Base-by-base conservation (phyloP, 2,113 vertebrate species). In the Protobothrops flavoviridis region DNA sequence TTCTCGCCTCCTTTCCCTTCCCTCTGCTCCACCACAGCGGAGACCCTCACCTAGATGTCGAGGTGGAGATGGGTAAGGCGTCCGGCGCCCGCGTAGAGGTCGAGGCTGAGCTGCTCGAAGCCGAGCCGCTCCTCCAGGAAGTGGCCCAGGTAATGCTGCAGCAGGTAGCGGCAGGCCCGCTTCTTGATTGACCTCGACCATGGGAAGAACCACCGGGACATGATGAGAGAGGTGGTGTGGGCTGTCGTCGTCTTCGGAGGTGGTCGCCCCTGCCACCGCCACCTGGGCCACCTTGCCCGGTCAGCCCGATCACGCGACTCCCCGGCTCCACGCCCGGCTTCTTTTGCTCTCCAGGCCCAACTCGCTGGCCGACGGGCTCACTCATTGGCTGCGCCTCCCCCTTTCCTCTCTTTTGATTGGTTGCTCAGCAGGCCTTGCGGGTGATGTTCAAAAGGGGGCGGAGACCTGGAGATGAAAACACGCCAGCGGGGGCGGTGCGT, bases 131-230 rank as follows among this genome's bases (percentile, higher is more conserved):
- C 99, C 96, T 99, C 98, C 94, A 99, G 95, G 97, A 98, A 99
- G 97, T 99, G 99, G 29, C 99, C 99, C 97, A 99, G 98, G 97
- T 99, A 99, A 96, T 98, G 98, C 94, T 99, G 99, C 86, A 99
- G 97, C 94, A 99, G 98, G 96, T 99, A 99, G 95, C 99, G 98
- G 98, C 99, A 99, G 97, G 98, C 98, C 96, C 99, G 98, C 96
- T 99, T 99, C 97, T 99, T 99, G 97, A 99, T 98, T 90, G 98
- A 99, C 97, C 98, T 98, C 24, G 99, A 99, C 99, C 99, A 99
- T 93, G 99, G 98, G 96, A 99, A 99, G 52, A 99, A 98, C 99
- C 99, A 99, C 96, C 98, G 98, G 98, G 98, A 99, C 98, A 99
- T 99, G 94, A 17, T 33, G 64, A 74, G 5, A 33, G 95, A 95